phyloP scores from a whole-genome alignment of 2,797 vertebrate species.

The Poecile montanus region DNA sequence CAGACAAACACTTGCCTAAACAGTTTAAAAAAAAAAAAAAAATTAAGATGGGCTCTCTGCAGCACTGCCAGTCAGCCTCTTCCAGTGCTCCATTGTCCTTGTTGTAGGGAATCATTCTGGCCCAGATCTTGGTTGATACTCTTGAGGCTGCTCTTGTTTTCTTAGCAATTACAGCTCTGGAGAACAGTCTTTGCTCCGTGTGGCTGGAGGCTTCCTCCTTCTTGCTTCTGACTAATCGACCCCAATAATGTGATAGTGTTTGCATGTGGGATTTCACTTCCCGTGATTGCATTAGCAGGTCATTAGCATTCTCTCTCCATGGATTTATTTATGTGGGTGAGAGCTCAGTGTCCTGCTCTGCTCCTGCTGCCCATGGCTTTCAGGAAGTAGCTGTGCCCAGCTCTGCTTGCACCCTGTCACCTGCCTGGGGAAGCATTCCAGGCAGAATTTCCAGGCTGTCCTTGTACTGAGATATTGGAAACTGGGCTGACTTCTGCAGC shows the following conservation, averaged over 20 bases:
- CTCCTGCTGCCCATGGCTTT: neutral
- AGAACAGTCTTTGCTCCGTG: neutral
- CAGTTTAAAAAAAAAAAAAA: neutral
- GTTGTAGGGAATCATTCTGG: neutral
- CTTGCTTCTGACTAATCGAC: neutral
- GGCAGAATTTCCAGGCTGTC: neutral
- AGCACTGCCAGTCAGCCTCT: neutral
- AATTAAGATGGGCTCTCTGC: neutral
- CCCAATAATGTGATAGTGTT: neutral
- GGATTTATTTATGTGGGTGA: neutral
- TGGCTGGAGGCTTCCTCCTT: neutral
- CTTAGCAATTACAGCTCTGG: neutral
- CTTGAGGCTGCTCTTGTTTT: neutral
- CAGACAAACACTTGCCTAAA: neutral
- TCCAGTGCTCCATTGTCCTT: neutral
- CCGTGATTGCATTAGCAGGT: neutral
- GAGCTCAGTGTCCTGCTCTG: neutral
- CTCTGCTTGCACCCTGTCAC: neutral
- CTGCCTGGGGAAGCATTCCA: neutral
- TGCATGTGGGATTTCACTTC: neutral
- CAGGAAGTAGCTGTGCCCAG: rapidly evolving
- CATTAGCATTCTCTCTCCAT: neutral
- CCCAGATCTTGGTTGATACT: neutral
- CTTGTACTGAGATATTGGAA: neutral
- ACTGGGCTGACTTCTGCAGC: neutral